A percentile compares a stretch with the other conserved stretches of the same genome.
Conservation (phyloP, 2,113 vertebrate genomes). For the Helogale parvula region DNA sequence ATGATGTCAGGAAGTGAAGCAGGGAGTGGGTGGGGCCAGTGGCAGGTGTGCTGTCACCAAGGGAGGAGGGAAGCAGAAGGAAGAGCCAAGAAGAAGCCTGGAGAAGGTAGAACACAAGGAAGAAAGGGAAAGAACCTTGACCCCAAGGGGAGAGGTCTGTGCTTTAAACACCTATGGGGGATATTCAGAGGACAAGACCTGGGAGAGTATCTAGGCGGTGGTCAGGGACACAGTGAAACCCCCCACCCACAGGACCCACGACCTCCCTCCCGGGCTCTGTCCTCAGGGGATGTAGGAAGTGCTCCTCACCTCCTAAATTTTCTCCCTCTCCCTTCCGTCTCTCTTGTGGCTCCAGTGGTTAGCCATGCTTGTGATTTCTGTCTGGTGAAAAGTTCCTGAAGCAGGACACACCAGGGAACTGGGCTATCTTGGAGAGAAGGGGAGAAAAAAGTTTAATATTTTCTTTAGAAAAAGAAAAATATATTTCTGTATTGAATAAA, state of each 20-base stretch:
- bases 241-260: neutral
- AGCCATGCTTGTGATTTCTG: constrained; percentile 5
- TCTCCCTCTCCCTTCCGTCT: neutral
- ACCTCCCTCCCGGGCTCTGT: neutral
- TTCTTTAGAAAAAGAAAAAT: constrained; percentile 14
- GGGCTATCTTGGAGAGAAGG: neutral
- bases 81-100: neutral
- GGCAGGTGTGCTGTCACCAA: neutral
- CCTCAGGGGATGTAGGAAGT: neutral
- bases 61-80: neutral
- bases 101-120: neutral
- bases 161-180: neutral
- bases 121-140: neutral
- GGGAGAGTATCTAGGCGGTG: too few species aligned
- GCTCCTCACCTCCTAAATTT: too few species aligned
- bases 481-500: constrained; percentile 2
- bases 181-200: neutral
- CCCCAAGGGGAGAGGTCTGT: neutral
- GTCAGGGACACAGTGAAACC: too few species aligned
- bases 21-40: neutral
- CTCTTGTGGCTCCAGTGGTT: neutral
- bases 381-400: neutral
- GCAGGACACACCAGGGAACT: neutral
- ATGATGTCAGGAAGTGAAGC: neutral
- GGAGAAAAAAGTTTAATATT: neutral